A percentile compares a stretch with the other conserved stretches of the same genome.
Evolutionary conservation across 2,113 vertebrate genomes (phyloP).

Genomic region (Colistium nudipinnis): DNA sequence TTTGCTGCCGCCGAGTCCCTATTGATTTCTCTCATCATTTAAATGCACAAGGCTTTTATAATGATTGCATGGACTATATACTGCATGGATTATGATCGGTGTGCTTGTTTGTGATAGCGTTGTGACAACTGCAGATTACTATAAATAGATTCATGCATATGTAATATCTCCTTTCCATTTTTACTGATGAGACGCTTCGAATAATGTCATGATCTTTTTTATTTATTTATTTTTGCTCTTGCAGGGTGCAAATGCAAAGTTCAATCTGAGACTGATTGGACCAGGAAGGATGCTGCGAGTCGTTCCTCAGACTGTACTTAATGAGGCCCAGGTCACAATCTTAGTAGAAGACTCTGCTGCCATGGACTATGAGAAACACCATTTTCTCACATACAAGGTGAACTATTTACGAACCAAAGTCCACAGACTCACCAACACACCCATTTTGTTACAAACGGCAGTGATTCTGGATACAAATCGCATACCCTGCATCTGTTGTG

Average conservation of each 20-base stretch:
- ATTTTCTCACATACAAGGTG: slow-evolving; percentile 93
- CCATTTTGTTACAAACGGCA: background rate
- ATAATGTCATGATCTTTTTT: slow-evolving; percentile 11
- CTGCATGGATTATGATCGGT: slow-evolving; percentile 34
- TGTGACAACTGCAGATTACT: slow-evolving; percentile 42
- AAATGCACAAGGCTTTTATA: slow-evolving; percentile 47
- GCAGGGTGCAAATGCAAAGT: slow-evolving; percentile 96
- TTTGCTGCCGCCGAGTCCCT: slow-evolving; percentile 33
- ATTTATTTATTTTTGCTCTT: too few relatives aligned
- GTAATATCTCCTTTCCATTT: background rate
- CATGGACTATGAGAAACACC: slow-evolving; percentile 93
- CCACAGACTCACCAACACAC: background rate
- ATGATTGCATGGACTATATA: slow-evolving; percentile 36
- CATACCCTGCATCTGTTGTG: background rate
- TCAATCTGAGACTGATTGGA: slow-evolving; percentile 90
- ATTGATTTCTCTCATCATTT: slow-evolving; percentile 34
- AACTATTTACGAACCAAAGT: background rate
- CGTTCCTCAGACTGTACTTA: slow-evolving; percentile 94
- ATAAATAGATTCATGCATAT: slow-evolving; percentile 35
- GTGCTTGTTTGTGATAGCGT: slow-evolving; percentile 3
- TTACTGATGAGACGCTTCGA: slow-evolving; percentile 10
- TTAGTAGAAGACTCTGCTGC: slow-evolving; percentile 93
- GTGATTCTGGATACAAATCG: background rate
- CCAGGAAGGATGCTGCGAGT: slow-evolving; percentile 89
- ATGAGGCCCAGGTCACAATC: slow-evolving; percentile 95